Percentiles rank a stretch among this genome's conserved stretches.
Evolutionary conservation across 2,113 vertebrate genomes (phyloP).

Genomic region (Leucosticte australis): DNA sequence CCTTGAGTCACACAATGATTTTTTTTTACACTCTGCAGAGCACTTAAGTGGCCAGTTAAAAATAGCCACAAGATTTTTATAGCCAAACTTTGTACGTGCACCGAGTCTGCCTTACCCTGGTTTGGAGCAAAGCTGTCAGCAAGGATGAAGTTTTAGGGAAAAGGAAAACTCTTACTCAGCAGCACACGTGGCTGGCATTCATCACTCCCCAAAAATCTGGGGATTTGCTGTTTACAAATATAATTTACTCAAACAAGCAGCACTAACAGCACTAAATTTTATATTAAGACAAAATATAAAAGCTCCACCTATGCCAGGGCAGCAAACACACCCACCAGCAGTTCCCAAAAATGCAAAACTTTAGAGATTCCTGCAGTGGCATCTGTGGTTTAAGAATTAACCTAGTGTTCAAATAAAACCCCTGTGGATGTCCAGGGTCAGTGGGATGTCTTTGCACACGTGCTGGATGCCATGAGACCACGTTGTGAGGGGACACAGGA

Average conservation of each 20-base stretch:
- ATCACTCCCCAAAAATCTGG: not conserved
- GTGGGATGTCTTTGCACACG: not conserved
- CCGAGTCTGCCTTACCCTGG: not conserved
- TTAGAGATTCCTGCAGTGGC: not conserved
- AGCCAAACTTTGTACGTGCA: not conserved
- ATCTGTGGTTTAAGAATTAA: not conserved
- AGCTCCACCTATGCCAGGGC: not conserved
- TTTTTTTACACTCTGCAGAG: not conserved
- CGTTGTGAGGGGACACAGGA: not conserved
- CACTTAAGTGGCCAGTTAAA: not conserved
- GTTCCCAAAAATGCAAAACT: not conserved
- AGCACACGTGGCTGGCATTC: not conserved
- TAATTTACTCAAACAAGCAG: not conserved
- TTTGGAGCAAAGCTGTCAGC: not conserved
- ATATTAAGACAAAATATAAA: not conserved
- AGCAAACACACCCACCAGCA: not conserved
- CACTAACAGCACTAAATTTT: not conserved
- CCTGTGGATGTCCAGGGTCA: not conserved
- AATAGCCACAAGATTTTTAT: not conserved
- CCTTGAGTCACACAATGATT: rapidly evolving
- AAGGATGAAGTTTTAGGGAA: not conserved
- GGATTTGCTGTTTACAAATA: not conserved
- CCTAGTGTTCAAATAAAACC: not conserved
- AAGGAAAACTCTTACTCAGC: not conserved
- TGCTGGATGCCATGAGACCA: not conserved